Evolutionary conservation across 2,113 vertebrate species (phyloP).

Genomic region (Orientallactaga bullata): DNA sequence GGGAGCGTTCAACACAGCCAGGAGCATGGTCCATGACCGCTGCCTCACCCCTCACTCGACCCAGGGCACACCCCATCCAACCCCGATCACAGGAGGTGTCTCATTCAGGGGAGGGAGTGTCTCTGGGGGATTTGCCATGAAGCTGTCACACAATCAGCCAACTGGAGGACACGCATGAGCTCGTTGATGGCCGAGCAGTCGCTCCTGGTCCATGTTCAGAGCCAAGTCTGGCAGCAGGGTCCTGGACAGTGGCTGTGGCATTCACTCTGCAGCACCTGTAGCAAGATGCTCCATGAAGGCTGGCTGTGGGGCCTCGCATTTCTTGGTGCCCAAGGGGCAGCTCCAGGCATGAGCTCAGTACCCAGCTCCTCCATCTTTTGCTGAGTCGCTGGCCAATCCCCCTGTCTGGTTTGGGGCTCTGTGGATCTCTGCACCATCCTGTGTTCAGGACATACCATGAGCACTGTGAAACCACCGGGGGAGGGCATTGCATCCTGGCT

Average conservation of each 20-base stretch:
- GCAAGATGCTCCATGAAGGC: neutral
- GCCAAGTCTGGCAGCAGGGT: neutral
- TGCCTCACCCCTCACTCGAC: fast-evolving
- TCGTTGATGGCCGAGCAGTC: conserved; percentile 64
- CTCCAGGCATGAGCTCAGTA: neutral
- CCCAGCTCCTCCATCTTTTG: neutral
- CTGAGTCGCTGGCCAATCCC: neutral
- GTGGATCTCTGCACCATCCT: fast-evolving
- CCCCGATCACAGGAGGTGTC: neutral
- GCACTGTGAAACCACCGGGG: neutral
- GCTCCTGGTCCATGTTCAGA: neutral
- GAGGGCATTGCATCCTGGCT: neutral
- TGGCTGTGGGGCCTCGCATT: neutral
- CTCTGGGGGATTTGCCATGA: conserved; percentile 69
- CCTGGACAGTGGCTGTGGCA: neutral
- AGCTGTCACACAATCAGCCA: conserved; percentile 68
- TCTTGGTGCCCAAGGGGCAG: neutral
- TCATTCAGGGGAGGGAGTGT: neutral
- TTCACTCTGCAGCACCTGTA: neutral
- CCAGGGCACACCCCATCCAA: fast-evolving
- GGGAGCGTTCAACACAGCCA: neutral
- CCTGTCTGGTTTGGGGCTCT: neutral
- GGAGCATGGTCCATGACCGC: fast-evolving
- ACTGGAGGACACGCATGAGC: conserved; percentile 53
- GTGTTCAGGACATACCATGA: no score